Conservation (phyloP, 2,888 invertebrate genomes). For the Stenurella melanura region DNA sequence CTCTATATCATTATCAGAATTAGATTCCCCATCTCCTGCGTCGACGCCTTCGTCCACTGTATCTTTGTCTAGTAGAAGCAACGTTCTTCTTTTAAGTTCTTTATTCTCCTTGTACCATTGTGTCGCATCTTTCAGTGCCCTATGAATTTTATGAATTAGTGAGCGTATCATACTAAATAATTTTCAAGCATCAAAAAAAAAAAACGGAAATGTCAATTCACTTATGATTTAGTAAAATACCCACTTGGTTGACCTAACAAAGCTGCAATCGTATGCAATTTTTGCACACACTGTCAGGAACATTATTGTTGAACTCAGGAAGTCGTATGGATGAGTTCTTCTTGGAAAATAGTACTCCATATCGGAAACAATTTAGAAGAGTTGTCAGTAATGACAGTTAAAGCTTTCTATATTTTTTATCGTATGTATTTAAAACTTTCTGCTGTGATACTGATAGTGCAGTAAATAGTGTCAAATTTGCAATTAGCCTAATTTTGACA, state of each 20-base stretch:
- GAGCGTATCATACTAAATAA: not conserved
- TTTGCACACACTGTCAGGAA: conserved; percentile 43
- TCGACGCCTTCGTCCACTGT: conserved; percentile 76
- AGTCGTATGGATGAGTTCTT: conserved; percentile 41
- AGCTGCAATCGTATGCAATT: conserved; percentile 38
- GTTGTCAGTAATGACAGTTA: not conserved
- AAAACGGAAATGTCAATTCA: not conserved
- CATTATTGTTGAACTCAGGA: conserved; percentile 36
- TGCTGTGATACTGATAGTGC: too few species aligned
- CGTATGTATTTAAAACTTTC: too few species aligned
- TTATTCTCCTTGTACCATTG: conserved; percentile 88
- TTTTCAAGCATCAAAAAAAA: conserved; percentile 12
- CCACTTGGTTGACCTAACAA: conserved; percentile 15
- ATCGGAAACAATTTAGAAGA: not conserved
- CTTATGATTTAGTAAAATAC: not conserved
- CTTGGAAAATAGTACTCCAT: conserved; percentile 29
- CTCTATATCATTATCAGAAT: conserved; percentile 80
- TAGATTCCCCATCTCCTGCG: conserved; percentile 73
- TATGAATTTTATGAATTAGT: conserved; percentile 63
- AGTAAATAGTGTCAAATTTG: too few species aligned
- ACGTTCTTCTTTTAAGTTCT: conserved; percentile 81
- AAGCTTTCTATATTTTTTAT: not conserved
- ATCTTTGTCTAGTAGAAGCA: conserved; percentile 78
- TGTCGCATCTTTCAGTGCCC: conserved; percentile 82
- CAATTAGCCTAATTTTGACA: too few species aligned